Percentiles rank a stretch among this genome's conserved stretches.
Conservation (phyloP, 2,797 vertebrate species). For the Lycodopsis pacificus region DNA sequence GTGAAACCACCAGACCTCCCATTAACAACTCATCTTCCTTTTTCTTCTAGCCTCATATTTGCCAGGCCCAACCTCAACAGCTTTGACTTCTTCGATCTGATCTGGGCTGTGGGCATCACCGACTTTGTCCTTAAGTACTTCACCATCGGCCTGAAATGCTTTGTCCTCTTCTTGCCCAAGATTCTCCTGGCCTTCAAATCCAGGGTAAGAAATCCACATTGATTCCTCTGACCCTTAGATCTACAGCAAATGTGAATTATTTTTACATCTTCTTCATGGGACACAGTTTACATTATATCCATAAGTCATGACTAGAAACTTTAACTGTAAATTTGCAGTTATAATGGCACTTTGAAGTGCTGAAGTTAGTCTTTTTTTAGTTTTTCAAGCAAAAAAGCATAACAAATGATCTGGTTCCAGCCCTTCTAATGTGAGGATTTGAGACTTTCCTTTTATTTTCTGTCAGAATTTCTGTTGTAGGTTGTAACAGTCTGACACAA, state of each 20-base stretch:
- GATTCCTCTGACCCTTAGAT: background rate
- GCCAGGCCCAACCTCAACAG: conserved; percentile 92
- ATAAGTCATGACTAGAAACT: background rate
- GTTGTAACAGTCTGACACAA: background rate
- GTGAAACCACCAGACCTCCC: background rate
- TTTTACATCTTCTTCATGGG: background rate
- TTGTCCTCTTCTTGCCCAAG: conserved; percentile 92
- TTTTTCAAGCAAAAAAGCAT: background rate
- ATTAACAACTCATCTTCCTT: background rate
- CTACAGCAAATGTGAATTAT: background rate
- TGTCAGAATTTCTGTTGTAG: background rate
- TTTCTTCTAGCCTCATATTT: conserved; percentile 90
- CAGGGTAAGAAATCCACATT: conserved; percentile 82
- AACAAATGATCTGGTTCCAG: background rate
- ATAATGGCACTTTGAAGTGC: background rate
- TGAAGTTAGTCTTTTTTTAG: background rate
- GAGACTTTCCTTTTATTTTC: background rate
- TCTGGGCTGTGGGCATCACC: conserved; percentile 96
- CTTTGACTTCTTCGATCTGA: conserved; percentile 95
- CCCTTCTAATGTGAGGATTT: background rate
- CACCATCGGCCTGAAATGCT: conserved; percentile 94
- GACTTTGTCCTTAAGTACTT: conserved; percentile 97
- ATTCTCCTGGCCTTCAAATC: conserved; percentile 96
- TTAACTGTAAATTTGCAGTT: background rate
- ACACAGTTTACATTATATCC: background rate